Conservation (phyloP, 2,113 vertebrate genomes). For the Trochalopteron elliotii region DNA sequence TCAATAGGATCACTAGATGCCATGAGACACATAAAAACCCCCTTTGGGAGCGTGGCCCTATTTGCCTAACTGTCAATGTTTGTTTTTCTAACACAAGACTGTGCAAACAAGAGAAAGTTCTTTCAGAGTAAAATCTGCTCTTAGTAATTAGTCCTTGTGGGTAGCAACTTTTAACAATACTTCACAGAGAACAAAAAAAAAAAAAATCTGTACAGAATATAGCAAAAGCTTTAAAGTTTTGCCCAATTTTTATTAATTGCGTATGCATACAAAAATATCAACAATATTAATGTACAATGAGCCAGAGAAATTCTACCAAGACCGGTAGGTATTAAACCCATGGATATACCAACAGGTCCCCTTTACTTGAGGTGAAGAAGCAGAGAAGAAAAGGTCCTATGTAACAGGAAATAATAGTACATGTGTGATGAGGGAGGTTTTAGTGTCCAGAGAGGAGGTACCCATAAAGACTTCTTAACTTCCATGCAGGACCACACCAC, state of each 20-base stretch:
- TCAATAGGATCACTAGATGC: not conserved
- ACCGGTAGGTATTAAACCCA: not conserved
- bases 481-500: fast-evolving
- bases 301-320: not conserved
- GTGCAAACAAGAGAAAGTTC: not conserved
- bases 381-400: not conserved
- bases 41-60: not conserved
- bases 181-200: not conserved
- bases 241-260: not conserved
- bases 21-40: not conserved
- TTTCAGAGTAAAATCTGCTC: not conserved
- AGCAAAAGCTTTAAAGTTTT: not conserved
- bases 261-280: not conserved
- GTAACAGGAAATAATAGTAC: not conserved
- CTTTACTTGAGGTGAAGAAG: not conserved
- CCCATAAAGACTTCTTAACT: not conserved
- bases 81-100: not conserved
- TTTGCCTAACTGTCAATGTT: not conserved
- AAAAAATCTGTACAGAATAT: not conserved
- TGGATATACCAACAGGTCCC: not conserved
- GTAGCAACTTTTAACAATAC: not conserved
- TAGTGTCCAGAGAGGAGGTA: not conserved
- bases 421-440: not conserved
- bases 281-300: not conserved
- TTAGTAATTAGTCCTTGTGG: not conserved